These are phyloP conservation scores for Microcebus murinus DNA, from an alignment of 2,113 vertebrate species.

Conservation along the genomic window DNA sequence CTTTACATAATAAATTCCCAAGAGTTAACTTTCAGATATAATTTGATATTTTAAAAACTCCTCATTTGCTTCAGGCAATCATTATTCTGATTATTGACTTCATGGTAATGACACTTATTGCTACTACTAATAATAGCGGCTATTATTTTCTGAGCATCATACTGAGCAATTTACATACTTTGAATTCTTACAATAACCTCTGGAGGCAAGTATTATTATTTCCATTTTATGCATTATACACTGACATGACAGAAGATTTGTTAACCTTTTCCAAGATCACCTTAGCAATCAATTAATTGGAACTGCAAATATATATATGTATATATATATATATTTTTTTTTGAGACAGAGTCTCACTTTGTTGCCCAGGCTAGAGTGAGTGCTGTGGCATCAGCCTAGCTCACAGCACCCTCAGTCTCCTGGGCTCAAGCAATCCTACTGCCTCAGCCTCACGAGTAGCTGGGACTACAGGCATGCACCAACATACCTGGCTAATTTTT, in stretches of 20 bases:
- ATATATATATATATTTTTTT: too few relatives aligned
- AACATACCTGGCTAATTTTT: too few relatives aligned
- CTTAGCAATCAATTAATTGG: rapidly evolving
- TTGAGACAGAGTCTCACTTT: too few relatives aligned
- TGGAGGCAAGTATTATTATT: not conserved
- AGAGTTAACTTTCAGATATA: conserved; percentile 17
- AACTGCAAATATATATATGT: not conserved
- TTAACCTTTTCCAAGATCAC: not conserved
- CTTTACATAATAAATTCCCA: not conserved
- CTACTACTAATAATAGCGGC: not conserved
- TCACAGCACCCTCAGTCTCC: too few relatives aligned
- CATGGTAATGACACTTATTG: not conserved
- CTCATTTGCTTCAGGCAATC: not conserved
- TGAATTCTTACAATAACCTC: not conserved
- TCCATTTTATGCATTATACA: not conserved
- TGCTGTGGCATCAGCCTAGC: too few relatives aligned
- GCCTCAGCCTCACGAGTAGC: too few relatives aligned
- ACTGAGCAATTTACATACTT: not conserved
- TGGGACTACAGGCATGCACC: too few relatives aligned
- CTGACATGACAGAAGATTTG: not conserved
- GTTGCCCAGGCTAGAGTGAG: too few relatives aligned
- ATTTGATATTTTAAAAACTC: conserved; percentile 18
- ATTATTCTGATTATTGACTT: not conserved
- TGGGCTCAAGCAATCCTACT: too few relatives aligned
- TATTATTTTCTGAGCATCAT: not conserved